These are phyloP conservation scores for Rissa tridactyla DNA, from an alignment of 2,113 vertebrate species.

Conservation along the genomic window DNA sequence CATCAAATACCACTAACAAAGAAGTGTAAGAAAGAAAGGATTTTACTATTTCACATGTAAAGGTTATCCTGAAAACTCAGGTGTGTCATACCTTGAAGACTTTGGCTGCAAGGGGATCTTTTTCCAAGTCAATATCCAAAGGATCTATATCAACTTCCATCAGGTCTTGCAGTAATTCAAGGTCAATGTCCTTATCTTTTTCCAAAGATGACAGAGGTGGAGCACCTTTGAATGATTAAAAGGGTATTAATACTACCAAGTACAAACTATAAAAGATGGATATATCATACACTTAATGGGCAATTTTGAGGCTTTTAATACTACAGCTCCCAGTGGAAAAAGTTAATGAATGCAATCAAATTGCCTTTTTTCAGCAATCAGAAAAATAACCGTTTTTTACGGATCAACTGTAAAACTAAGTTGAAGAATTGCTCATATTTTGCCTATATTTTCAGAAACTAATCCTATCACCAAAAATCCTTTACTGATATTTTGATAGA, in stretches of 20 bases:
- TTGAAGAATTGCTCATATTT: neutral
- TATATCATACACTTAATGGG: conserved; percentile 8
- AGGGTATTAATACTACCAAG: neutral
- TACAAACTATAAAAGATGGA: conserved; percentile 12
- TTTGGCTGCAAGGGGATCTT: conserved; percentile 99
- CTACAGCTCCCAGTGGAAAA: neutral
- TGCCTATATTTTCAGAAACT: neutral
- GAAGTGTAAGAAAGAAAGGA: neutral
- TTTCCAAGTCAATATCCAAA: conserved; percentile 99
- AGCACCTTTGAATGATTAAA: conserved; percentile 86
- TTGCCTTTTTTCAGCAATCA: neutral
- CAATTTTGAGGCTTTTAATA: conserved; percentile 47
- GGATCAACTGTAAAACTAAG: neutral
- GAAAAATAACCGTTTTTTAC: neutral
- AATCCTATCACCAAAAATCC: neutral
- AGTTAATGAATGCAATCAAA: neutral
- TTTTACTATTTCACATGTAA: neutral
- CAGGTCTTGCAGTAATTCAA: conserved; percentile 98
- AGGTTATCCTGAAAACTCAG: neutral
- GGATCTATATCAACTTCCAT: conserved; percentile 99
- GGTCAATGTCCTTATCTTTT: conserved; percentile 99
- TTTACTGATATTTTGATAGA: neutral
- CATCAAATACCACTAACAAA: neutral
- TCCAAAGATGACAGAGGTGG: conserved; percentile 96
- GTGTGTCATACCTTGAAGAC: conserved; percentile 92